These are phyloP conservation scores for Pseudonaja textilis DNA, from an alignment of 2,113 vertebrate species.

Conservation along the genomic window DNA sequence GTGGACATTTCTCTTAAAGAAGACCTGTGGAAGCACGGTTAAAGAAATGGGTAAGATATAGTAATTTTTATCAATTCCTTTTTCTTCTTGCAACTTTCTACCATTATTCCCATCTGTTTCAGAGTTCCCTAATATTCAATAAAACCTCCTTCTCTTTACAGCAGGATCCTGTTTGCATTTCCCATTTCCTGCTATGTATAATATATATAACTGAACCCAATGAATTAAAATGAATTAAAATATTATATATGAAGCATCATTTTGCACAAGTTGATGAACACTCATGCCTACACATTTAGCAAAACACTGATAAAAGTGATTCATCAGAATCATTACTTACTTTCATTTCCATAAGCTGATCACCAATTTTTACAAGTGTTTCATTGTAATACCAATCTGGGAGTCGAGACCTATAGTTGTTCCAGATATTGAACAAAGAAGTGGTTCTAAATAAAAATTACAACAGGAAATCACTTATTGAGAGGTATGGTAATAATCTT, in stretches of 20 bases:
- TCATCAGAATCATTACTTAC: slow-evolving; percentile 66
- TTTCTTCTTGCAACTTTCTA: background rate
- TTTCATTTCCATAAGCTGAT: slow-evolving; percentile 81
- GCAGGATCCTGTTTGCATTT: background rate
- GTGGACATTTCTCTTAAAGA: background rate
- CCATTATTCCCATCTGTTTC: background rate
- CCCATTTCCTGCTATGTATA: background rate
- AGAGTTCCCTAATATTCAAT: background rate
- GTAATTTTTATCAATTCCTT: background rate
- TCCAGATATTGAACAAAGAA: slow-evolving; percentile 84
- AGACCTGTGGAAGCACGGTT: background rate
- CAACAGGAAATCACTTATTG: slow-evolving; percentile 42
- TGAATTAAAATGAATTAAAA: background rate
- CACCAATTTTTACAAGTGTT: slow-evolving; percentile 83
- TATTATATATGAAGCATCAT: background rate
- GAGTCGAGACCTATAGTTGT: slow-evolving; percentile 82
- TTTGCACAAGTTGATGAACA: background rate
- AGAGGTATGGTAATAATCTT: slow-evolving; percentile 43
- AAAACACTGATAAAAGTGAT: background rate
- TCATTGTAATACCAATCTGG: slow-evolving; percentile 81
- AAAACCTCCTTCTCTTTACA: background rate
- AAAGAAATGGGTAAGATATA: background rate
- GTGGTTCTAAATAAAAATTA: slow-evolving; percentile 74
- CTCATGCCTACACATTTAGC: background rate
- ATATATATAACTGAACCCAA: background rate